These are phyloP conservation scores for Tachina grossa DNA, from an alignment of 2,888 invertebrate species.

Conservation along the genomic window DNA sequence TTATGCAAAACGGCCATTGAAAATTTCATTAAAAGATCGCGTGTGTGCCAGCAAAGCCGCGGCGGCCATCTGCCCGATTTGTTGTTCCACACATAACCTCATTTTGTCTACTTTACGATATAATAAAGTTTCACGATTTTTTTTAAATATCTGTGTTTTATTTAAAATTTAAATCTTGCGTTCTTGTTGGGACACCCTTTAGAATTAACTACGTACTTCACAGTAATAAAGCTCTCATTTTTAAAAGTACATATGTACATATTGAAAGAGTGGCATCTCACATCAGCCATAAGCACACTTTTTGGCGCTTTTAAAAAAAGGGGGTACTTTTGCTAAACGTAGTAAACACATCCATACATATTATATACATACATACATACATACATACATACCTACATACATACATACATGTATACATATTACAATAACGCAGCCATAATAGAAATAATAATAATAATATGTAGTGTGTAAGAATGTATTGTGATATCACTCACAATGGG, in stretches of 20 bases:
- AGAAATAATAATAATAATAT: conserved; percentile 23
- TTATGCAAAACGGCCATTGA: too few relatives aligned
- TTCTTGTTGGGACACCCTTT: too few relatives aligned
- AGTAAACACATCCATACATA: not conserved
- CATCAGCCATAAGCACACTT: conserved; percentile 56
- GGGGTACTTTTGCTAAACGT: conserved; percentile 38
- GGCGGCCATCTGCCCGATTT: too few relatives aligned
- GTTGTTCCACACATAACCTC: too few relatives aligned
- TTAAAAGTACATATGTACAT: not conserved
- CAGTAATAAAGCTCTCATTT: conserved; percentile 20
- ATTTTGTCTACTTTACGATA: too few relatives aligned
- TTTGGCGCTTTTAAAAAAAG: conserved; percentile 57
- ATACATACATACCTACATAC: too few relatives aligned
- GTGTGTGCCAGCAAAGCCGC: too few relatives aligned
- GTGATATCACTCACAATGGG: conserved; percentile 51
- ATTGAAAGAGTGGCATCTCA: conserved; percentile 44
- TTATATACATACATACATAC: not conserved
- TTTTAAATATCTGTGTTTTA: too few relatives aligned
- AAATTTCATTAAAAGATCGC: too few relatives aligned
- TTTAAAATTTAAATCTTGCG: too few relatives aligned
- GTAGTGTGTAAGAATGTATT: conserved; percentile 14
- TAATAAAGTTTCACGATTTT: too few relatives aligned
- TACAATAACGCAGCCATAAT: conserved; percentile 10
- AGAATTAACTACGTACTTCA: conserved; percentile 49
- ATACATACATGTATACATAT: not conserved